Base-by-base conservation (phyloP, 2,888 invertebrate genomes). In the Petrolisthes cinctipes region DNA sequence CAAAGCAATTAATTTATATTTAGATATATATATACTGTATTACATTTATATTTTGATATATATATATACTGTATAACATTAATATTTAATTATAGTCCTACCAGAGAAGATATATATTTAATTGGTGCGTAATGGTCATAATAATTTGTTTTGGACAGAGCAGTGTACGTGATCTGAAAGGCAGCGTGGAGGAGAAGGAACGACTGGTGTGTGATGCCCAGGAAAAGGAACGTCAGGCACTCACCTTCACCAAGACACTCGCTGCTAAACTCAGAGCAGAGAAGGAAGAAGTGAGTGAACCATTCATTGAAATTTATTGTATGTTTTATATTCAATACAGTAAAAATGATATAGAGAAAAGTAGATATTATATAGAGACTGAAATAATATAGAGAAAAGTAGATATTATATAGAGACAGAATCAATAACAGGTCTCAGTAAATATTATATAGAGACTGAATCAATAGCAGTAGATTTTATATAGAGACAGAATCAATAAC, bases 151-250 rank as follows among this genome's bases (percentile, higher is more conserved):
- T 37, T 37, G 37, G 4, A 79, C 82, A 89, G 89, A 85, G 23
- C 81, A 89, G 78, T 56, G 76, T 89, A 51, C 57, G 82, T 61
- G 89, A 87, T 23, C 73, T 89, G 7, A 71, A 82, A 56, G 76
- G 71, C 6, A 76, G 23, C 11, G 82, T 89, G 14, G 86, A 78
- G 7, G 89, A 89, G 20, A 89, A 82, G 71, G 89, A 89, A 23
- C 78, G 87, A 9, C 82, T 82, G 57, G 75, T 89, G n/a, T 82
- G 85, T 82, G 89, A 89, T 37, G 86, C 89, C 20, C 89, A 87
- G 51, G 89, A 89, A 56, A 89, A 78, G 71, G 89, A 89, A 57
- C 61, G 89, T 4, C 89, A 86, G 17, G 82, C 89, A 20, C 14
- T 68, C 20, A 57, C 84, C 6, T 20, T 82, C 51, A 89, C 71